These are phyloP conservation scores for Bedellia somnulentella DNA, from an alignment of 2,888 invertebrate species.

Conservation along the genomic window DNA sequence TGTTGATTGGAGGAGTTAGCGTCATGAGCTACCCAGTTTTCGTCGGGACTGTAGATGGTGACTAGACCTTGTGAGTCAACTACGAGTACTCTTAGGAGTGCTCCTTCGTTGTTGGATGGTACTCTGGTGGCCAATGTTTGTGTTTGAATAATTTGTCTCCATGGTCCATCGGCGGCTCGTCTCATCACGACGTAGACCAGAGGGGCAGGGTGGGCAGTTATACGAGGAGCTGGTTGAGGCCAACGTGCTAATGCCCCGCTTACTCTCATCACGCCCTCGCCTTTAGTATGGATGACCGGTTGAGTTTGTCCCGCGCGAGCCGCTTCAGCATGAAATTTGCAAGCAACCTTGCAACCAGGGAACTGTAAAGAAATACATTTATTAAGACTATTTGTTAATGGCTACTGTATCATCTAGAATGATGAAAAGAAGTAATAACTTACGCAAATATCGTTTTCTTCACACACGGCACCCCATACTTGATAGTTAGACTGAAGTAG, in stretches of 20 bases:
- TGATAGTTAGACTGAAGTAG: conserved; percentile 71
- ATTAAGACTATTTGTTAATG: too few relatives aligned
- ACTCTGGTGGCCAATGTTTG: conserved; percentile 66
- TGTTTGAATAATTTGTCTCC: conserved; percentile 70
- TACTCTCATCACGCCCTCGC: conserved; percentile 67
- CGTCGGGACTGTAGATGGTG: conserved; percentile 70
- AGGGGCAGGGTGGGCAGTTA: conserved; percentile 59
- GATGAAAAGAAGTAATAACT: too few relatives aligned
- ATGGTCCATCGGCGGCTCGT: conserved; percentile 63
- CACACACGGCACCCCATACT: conserved; percentile 72
- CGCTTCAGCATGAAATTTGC: conserved; percentile 68
- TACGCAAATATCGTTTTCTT: conserved; percentile 72
- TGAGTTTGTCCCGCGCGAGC: conserved; percentile 65
- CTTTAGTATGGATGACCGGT: conserved; percentile 71
- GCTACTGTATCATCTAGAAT: too few relatives aligned
- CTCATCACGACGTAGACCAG: conserved; percentile 73
- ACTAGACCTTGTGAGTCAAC: conserved; percentile 71
- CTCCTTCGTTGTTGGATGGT: conserved; percentile 65
- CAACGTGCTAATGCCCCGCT: conserved; percentile 65
- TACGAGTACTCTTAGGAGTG: conserved; percentile 67
- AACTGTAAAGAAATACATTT: conserved; percentile 65
- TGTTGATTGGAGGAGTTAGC: conserved; percentile 51
- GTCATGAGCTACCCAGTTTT: conserved; percentile 60
- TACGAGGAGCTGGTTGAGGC: conserved; percentile 64
- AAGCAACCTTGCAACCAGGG: conserved; percentile 72